phyloP scores from a whole-genome alignment of 2,113 vertebrate genomes.

The Clupea harengus region DNA sequence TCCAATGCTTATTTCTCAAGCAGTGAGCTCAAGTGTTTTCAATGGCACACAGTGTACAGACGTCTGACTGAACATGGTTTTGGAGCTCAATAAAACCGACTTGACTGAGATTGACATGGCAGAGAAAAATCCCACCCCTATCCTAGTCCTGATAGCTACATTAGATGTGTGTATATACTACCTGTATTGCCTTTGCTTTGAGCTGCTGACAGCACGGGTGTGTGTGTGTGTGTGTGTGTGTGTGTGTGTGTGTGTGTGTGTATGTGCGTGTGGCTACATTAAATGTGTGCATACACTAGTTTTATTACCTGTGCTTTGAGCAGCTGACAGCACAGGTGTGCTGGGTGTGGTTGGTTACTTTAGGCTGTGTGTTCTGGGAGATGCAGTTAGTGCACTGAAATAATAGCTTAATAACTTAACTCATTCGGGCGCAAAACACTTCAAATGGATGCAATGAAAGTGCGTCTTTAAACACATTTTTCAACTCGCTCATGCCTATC shows the following conservation, averaged over 20 bases:
- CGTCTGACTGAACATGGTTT: neutral
- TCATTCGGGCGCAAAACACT: slow-evolving; percentile 54
- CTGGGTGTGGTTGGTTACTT: slow-evolving; percentile 22
- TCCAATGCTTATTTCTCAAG: too few relatives aligned
- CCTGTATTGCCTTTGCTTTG: too few relatives aligned
- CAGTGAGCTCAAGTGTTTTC: too few relatives aligned
- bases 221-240: neutral
- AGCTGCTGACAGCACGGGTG: neutral
- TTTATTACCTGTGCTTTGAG: neutral
- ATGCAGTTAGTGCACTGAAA: slow-evolving; percentile 46
- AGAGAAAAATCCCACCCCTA: neutral
- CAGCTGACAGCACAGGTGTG: neutral
- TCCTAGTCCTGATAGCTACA: neutral
- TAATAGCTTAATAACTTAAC: slow-evolving; percentile 56
- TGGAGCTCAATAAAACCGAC: too few relatives aligned
- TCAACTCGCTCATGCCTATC: slow-evolving; percentile 62
- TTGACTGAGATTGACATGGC: too few relatives aligned
- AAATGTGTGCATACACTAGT: neutral
- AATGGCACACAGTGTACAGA: neutral
- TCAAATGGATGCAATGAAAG: slow-evolving; percentile 65
- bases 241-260: neutral
- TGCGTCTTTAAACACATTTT: slow-evolving; percentile 58
- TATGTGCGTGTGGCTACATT: neutral
- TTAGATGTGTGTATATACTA: too few relatives aligned
- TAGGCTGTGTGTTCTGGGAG: slow-evolving; percentile 36